These are phyloP conservation scores for Periphyllus acericola DNA, from an alignment of 2,888 invertebrate species.

Conservation along the genomic window DNA sequence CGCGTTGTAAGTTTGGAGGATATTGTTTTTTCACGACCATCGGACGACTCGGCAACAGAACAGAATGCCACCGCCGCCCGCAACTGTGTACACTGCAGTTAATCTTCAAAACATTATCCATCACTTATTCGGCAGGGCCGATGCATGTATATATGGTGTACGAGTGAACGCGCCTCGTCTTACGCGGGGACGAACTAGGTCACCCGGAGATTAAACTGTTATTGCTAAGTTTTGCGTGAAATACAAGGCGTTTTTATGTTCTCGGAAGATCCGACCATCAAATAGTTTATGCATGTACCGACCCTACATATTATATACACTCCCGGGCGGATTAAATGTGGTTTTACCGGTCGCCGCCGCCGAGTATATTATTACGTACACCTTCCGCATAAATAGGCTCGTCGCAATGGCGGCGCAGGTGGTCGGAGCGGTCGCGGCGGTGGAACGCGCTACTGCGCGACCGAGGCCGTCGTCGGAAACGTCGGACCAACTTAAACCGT, in stretches of 20 bases:
- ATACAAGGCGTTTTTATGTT: constrained; percentile 22
- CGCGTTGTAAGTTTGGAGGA: neutral
- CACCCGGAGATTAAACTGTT: constrained; percentile 36
- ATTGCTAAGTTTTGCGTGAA: constrained; percentile 23
- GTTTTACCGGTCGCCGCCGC: neutral
- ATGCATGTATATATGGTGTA: too few relatives aligned
- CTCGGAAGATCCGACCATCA: constrained; percentile 2
- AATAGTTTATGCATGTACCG: constrained; percentile 1
- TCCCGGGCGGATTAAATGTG: neutral
- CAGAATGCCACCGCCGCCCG: neutral
- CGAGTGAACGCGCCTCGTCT: neutral
- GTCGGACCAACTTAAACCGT: too few relatives aligned
- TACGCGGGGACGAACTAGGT: constrained; percentile 22
- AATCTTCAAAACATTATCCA: constrained; percentile 2
- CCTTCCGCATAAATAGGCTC: neutral
- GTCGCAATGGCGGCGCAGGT: too few relatives aligned
- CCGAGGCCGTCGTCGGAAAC: too few relatives aligned
- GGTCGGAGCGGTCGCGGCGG: too few relatives aligned
- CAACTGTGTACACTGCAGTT: neutral
- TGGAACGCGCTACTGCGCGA: too few relatives aligned
- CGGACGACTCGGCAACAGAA: neutral
- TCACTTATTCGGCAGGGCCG: neutral
- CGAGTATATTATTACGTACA: neutral
- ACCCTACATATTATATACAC: neutral
- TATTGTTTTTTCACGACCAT: neutral